Evolutionary conservation across 1,140 invertebrate species (phyloP).

Genomic region (Gryllus bimaculatus): DNA sequence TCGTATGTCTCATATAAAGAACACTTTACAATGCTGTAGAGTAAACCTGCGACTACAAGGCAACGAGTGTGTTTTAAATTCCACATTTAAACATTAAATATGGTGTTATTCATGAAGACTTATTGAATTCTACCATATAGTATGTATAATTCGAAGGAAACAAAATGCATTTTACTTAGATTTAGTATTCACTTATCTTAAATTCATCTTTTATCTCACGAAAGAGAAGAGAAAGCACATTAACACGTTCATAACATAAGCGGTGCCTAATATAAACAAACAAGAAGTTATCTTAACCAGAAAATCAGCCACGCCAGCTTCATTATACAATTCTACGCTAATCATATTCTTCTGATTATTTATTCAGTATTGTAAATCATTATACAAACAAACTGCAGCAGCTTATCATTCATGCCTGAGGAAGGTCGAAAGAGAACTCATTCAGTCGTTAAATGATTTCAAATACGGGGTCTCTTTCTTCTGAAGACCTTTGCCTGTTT

Average conservation of each 20-base stretch:
- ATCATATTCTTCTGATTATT: background rate
- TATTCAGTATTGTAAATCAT: background rate
- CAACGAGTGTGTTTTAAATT: too few relatives aligned
- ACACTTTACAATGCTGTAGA: too few relatives aligned
- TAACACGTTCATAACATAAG: background rate
- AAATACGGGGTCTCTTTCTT: too few relatives aligned
- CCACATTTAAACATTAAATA: too few relatives aligned
- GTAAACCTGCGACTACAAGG: too few relatives aligned
- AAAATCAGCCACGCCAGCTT: background rate
- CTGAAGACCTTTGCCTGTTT: too few relatives aligned
- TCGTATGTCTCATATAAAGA: too few relatives aligned
- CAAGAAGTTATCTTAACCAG: background rate
- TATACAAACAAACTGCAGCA: background rate
- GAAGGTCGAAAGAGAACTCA: too few relatives aligned
- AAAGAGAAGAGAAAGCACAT: background rate
- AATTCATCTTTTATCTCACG: background rate
- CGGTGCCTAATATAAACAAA: background rate
- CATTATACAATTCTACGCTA: background rate
- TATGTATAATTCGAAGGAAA: background rate
- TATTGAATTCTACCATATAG: too few relatives aligned
- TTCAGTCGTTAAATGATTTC: too few relatives aligned
- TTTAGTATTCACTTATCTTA: background rate
- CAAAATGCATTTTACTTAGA: background rate
- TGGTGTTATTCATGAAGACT: too few relatives aligned
- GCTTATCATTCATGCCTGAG: background rate